phyloP scores from a whole-genome alignment of 2,888 invertebrate species.

The Brachypalpus laphriformis region DNA sequence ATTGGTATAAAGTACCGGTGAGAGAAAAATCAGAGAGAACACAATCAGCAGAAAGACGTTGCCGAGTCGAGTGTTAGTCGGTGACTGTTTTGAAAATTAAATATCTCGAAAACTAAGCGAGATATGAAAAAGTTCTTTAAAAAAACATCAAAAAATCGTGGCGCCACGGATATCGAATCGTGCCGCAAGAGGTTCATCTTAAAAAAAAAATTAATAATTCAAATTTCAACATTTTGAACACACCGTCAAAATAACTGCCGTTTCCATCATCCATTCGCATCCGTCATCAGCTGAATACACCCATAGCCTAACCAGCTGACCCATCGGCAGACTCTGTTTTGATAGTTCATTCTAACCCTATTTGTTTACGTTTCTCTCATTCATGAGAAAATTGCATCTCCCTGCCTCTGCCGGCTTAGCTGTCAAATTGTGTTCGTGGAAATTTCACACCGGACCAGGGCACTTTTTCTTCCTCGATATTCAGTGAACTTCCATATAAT shows the following conservation, averaged over 20 bases:
- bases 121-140: too few relatives aligned
- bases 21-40: too few relatives aligned
- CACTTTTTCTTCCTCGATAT: constrained; percentile 12
- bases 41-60: too few relatives aligned
- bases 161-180: too few relatives aligned
- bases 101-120: too few relatives aligned
- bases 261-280: not conserved
- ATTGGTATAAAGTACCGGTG: too few relatives aligned
- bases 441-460: constrained; percentile 20
- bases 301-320: constrained; percentile 46
- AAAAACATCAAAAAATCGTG: too few relatives aligned
- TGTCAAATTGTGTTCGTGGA: constrained; percentile 45
- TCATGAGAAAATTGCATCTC: constrained; percentile 5
- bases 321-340: not conserved
- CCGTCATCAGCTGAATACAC: constrained; percentile 27
- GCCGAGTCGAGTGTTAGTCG: too few relatives aligned
- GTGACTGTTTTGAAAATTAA: too few relatives aligned
- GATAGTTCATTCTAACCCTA: constrained; percentile 25
- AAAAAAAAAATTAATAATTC: too few relatives aligned
- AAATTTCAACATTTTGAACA: too few relatives aligned
- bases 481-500: constrained; percentile 46
- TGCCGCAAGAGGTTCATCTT: too few relatives aligned
- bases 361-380: constrained; percentile 51
- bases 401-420: constrained; percentile 53
- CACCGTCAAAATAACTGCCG: not conserved